Evolutionary conservation across 2,797 vertebrate genomes (phyloP).

Genomic region (Enteromius viviparus): DNA sequence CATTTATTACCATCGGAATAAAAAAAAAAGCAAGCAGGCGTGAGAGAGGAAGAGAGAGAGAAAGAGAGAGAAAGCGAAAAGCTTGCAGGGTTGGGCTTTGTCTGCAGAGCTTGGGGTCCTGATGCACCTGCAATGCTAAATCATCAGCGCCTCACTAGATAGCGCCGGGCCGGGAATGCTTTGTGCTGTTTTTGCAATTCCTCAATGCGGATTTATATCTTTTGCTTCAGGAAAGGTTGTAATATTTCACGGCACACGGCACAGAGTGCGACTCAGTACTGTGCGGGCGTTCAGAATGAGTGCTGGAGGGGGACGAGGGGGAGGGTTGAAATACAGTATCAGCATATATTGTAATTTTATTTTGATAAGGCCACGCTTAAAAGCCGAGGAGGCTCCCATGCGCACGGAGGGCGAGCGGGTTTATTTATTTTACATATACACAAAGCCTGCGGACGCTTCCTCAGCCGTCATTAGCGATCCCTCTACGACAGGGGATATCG

Average conservation of each 20-base stretch:
- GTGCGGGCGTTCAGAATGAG: conserved; percentile 70
- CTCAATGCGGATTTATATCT: conserved; percentile 85
- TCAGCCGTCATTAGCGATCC: conserved; percentile 72
- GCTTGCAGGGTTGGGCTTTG: conserved; percentile 61
- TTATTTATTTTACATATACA: conserved; percentile 77
- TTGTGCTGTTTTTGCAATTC: conserved; percentile 88
- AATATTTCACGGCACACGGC: conserved; percentile 79
- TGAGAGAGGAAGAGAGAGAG: conserved; percentile 18
- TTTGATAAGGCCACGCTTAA: conserved; percentile 84
- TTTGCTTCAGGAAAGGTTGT: conserved; percentile 86
- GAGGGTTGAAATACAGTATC: conserved; percentile 77
- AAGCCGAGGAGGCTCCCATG: conserved; percentile 69
- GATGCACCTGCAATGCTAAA: conserved; percentile 84
- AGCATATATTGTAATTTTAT: conserved; percentile 87
- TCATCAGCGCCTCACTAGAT: conserved; percentile 79
- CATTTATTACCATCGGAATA: conserved; percentile 64
- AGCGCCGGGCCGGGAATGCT: conserved; percentile 78
- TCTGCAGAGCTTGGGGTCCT: conserved; percentile 64
- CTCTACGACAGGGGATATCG: conserved; percentile 73
- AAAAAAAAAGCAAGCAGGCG: conserved; percentile 44
- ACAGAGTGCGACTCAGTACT: conserved; percentile 65
- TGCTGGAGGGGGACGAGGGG: conserved; percentile 54
- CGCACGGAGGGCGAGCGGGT: conserved; percentile 65
- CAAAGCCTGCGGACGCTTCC: conserved; percentile 68
- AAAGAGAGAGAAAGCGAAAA: conserved; percentile 47